Evolutionary conservation across 2,888 invertebrate genomes (phyloP).

Genomic region (Barypeithes pellucidus): DNA sequence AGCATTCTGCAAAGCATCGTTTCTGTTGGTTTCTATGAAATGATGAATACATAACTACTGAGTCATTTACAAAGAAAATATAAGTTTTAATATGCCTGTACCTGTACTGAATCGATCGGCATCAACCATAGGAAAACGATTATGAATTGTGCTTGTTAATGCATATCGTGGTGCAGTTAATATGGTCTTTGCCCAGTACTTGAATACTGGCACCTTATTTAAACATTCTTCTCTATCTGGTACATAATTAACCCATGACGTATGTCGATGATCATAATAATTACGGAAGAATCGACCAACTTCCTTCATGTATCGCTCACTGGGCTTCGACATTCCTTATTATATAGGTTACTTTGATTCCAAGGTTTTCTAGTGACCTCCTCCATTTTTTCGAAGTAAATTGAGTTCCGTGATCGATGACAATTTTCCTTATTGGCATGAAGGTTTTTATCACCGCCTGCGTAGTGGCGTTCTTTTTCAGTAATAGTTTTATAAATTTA

Average conservation of each 20-base stretch:
- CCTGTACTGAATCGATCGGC: not conserved
- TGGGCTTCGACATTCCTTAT: conserved; percentile 48
- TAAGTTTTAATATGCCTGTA: not conserved
- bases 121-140: not conserved
- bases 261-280: conserved; percentile 21
- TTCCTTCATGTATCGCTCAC: conserved; percentile 39
- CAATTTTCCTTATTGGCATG: conserved; percentile 2
- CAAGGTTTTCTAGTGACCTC: not conserved
- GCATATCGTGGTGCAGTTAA: not conserved
- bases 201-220: conserved; percentile 12
- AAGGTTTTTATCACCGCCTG: conserved; percentile 3
- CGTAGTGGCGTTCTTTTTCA: conserved; percentile 39
- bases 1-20: too few relatives aligned
- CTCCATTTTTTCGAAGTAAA: conserved; percentile 56
- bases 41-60: too few relatives aligned
- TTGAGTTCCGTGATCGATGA: conserved; percentile 55
- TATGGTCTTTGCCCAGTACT: conserved; percentile 2
- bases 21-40: too few relatives aligned
- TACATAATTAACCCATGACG: conserved; percentile 19
- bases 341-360: conserved; percentile 19
- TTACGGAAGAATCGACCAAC: conserved; percentile 11
- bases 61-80: not conserved
- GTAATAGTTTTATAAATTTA: conserved; percentile 56
- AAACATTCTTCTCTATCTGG: conserved; percentile 10
- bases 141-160: not conserved